These are phyloP conservation scores for Smittia aterrima DNA, from an alignment of 2,888 invertebrate genomes.

Conservation along the genomic window DNA sequence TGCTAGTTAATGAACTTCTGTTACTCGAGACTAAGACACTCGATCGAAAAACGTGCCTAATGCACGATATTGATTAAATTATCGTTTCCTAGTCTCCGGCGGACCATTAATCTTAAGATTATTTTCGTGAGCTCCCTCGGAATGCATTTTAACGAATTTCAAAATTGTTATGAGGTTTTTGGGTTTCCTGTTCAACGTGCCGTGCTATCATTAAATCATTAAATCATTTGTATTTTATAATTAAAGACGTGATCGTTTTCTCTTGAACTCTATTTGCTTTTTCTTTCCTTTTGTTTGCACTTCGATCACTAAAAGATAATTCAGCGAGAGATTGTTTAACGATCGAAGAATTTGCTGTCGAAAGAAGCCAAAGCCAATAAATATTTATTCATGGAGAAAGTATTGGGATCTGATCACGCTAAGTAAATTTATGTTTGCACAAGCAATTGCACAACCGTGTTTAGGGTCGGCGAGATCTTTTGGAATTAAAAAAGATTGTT, in stretches of 20 bases:
- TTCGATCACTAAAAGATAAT: neutral
- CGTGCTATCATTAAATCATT: slow-evolving; percentile 4
- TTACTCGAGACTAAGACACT: neutral
- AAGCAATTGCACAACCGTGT: neutral
- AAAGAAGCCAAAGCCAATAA: neutral
- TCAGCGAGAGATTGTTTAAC: neutral
- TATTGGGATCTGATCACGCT: neutral
- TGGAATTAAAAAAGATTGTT: neutral
- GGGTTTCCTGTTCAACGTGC: neutral
- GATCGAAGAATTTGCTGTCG: neutral
- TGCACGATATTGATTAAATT: neutral
- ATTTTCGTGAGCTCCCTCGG: neutral
- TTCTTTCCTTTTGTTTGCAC: neutral
- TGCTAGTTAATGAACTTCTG: neutral
- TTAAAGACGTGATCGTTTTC: slow-evolving; percentile 1
- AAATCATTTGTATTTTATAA: neutral
- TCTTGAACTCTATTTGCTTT: neutral
- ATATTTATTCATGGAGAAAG: neutral
- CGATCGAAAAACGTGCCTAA: slow-evolving; percentile 1
- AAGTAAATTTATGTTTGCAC: neutral
- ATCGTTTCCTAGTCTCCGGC: neutral
- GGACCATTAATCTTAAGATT: neutral
- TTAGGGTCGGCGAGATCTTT: neutral
- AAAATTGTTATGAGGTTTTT: neutral
- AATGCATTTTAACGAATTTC: neutral